A percentile compares a stretch with the other conserved stretches of the same genome.
Conservation (phyloP, 2,797 vertebrate genomes). For the Anguilla pacifica region DNA sequence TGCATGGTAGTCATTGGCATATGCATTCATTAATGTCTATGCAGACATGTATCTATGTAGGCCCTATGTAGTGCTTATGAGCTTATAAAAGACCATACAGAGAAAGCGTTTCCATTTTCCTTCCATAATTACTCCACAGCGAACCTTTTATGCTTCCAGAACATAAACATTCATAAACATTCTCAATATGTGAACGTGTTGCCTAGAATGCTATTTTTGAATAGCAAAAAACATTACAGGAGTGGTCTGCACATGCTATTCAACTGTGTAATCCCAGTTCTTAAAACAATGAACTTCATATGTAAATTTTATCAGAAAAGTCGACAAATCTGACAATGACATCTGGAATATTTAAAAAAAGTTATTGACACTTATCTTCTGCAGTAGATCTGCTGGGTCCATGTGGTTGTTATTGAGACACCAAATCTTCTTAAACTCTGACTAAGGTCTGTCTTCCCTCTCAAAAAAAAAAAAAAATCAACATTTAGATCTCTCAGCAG, state of each 20-base stretch:
- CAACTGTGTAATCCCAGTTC: too few species aligned
- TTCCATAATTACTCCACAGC: not conserved
- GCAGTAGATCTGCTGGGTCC: not conserved
- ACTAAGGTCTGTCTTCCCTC: conserved; percentile 36
- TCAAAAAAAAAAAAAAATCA: conserved; percentile 38
- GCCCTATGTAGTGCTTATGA: too few species aligned
- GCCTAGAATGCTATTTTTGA: too few species aligned
- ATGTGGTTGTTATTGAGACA: not conserved
- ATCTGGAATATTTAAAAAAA: not conserved
- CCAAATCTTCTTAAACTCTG: not conserved
- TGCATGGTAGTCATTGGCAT: not conserved
- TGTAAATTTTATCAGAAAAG: too few species aligned
- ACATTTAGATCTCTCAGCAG: conserved; percentile 43
- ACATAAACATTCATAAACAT: not conserved
- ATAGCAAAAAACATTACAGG: too few species aligned
- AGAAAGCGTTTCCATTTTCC: not conserved
- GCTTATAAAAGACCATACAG: too few species aligned
- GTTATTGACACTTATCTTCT: not conserved
- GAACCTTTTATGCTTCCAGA: not conserved
- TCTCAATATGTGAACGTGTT: too few species aligned
- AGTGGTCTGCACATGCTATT: too few species aligned
- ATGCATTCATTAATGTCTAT: not conserved
- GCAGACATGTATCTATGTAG: too few species aligned
- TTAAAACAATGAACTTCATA: too few species aligned
- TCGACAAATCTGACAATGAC: not conserved